Conservation (phyloP, 2,113 vertebrate species). For the Oreamnos americanus region DNA sequence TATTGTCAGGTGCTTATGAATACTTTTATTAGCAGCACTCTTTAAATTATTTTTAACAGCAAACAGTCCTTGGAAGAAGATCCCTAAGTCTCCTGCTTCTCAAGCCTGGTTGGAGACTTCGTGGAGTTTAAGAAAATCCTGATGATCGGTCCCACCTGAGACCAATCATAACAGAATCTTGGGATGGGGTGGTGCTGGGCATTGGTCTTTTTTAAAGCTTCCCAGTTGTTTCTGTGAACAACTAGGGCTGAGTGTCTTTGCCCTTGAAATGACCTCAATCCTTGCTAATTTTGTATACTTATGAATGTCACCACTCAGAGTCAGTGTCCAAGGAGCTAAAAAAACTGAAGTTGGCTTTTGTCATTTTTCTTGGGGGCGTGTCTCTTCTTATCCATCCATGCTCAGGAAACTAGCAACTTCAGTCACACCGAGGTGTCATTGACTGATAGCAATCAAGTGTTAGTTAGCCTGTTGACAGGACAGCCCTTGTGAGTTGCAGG, state of each 20-base stretch:
- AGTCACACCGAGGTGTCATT: neutral
- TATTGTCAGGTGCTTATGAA: neutral
- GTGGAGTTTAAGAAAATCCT: neutral
- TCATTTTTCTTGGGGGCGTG: conserved; percentile 28
- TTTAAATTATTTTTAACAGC: neutral
- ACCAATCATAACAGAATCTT: neutral
- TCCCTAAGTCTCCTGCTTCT: neutral
- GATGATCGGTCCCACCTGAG: neutral
- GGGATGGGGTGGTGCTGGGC: too few relatives aligned
- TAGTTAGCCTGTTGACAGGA: neutral
- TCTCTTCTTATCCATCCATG: conserved; percentile 37
- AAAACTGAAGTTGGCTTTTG: conserved; percentile 11
- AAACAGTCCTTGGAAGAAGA: neutral
- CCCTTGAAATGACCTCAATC: neutral
- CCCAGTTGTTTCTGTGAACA: neutral
- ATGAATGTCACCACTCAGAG: neutral
- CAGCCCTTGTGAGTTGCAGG: neutral
- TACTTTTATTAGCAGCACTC: neutral
- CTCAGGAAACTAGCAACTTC: conserved; percentile 41
- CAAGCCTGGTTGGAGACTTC: neutral
- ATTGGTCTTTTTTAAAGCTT: neutral
- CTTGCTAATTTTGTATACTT: conserved; percentile 11
- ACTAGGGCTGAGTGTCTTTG: neutral
- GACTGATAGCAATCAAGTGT: neutral
- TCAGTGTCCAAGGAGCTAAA: conserved; percentile 12